Evolutionary conservation across 2,797 vertebrate genomes (phyloP).

Genomic region (Nyctibius grandis): DNA sequence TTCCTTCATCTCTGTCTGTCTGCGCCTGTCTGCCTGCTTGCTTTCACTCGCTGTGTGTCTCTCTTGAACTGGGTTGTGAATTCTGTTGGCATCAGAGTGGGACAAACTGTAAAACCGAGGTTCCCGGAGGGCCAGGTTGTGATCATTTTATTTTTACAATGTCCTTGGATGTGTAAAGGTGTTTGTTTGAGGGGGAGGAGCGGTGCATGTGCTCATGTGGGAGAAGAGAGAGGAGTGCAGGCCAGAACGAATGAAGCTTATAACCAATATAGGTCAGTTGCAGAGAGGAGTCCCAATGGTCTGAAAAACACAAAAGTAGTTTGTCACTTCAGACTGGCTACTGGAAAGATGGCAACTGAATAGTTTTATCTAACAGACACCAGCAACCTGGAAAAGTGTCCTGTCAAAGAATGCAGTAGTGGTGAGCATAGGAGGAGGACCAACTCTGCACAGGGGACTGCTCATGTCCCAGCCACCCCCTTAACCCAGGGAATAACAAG

Average conservation of each 20-base stretch:
- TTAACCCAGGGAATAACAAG: background rate
- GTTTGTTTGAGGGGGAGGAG: conserved; percentile 67
- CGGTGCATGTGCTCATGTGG: conserved; percentile 23
- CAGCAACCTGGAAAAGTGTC: background rate
- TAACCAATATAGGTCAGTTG: conserved; percentile 71
- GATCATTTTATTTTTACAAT: conserved; percentile 78
- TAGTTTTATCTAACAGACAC: background rate
- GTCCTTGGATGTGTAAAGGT: conserved; percentile 75
- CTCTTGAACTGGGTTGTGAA: conserved; percentile 68
- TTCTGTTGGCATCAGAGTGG: conserved; percentile 36
- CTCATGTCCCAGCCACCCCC: background rate
- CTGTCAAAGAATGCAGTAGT: background rate
- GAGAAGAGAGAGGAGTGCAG: conserved; percentile 47
- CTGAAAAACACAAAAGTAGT: conserved; percentile 26
- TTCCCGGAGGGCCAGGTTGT: conserved; percentile 67
- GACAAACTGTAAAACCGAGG: conserved; percentile 60
- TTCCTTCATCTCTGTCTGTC: background rate
- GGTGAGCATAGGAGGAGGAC: background rate
- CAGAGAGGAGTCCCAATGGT: conserved; percentile 43
- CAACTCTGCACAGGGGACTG: background rate
- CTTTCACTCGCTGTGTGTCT: conserved; percentile 52
- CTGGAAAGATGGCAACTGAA: background rate
- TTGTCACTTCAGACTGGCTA: conserved; percentile 14
- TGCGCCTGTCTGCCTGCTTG: conserved; percentile 62
- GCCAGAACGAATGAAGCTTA: conserved; percentile 60